Conservation (phyloP, 2,888 invertebrate species). For the Julus scandinavius region DNA sequence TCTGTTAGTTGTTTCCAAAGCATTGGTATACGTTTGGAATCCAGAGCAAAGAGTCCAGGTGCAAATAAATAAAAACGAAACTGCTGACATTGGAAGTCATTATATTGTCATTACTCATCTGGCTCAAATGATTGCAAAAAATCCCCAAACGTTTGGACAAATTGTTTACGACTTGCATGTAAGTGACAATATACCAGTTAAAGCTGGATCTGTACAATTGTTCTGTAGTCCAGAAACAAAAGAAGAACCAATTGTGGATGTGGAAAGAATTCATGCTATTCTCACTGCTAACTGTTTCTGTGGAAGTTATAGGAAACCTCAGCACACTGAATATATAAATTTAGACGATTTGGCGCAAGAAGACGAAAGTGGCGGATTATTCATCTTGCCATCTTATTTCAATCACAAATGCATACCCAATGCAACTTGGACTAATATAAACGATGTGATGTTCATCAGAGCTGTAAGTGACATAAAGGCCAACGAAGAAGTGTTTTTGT, state of each 20-base stretch:
- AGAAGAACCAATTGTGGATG: constrained; percentile 14
- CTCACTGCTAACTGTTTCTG: neutral
- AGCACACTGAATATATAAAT: no score
- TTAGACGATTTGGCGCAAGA: neutral
- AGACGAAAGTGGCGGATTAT: constrained; percentile 15
- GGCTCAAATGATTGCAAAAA: constrained; percentile 28
- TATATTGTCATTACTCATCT: neutral
- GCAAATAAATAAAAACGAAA: neutral
- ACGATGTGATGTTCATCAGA: constrained; percentile 32
- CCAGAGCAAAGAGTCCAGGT: neutral
- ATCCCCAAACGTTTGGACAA: neutral
- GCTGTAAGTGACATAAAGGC: neutral
- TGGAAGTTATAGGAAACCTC: no score
- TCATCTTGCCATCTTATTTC: neutral
- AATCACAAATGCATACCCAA: constrained; percentile 43
- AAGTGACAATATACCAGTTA: neutral
- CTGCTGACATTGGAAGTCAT: neutral
- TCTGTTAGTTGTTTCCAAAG: constrained; percentile 12
- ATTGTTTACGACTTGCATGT: neutral
- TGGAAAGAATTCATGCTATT: neutral
- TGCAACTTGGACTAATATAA: neutral
- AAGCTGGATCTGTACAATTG: neutral
- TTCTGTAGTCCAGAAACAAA: constrained; percentile 40
- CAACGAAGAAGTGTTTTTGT: neutral
- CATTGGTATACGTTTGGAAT: neutral